phyloP scores from a whole-genome alignment of 2,888 invertebrate species.

The Limnephilus rhombicus region DNA sequence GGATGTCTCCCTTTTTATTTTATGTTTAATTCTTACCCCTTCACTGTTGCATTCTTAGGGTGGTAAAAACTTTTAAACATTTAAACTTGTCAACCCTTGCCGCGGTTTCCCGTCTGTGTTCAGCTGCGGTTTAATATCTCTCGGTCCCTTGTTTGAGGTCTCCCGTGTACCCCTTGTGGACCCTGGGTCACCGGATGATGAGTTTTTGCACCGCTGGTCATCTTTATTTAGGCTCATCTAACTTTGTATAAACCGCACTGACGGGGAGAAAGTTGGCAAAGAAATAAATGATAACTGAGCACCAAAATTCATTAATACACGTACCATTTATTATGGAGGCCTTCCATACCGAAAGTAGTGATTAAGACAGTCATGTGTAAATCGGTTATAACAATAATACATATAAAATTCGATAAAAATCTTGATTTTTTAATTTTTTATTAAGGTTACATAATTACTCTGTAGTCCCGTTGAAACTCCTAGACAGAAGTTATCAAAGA shows the following conservation, averaged over 20 bases:
- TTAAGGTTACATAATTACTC: no score
- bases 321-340: no score
- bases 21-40: neutral
- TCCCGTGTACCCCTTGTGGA: neutral
- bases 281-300: neutral
- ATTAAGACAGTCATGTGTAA: no score
- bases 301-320: no score
- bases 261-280: neutral
- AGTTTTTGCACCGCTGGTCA: neutral
- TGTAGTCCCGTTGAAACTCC: no score
- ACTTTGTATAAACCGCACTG: neutral
- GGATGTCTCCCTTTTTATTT: no score
- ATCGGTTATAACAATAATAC: no score
- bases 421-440: no score
- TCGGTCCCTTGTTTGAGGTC: neutral
- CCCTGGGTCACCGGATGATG: neutral
- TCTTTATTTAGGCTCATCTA: neutral
- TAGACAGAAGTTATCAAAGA: no score
- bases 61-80: neutral
- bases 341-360: no score
- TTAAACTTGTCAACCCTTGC: neutral
- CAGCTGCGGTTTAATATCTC: neutral
- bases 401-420: no score
- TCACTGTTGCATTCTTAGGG: neutral
- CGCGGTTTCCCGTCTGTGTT: neutral